These are phyloP conservation scores for Halocynthia aurantium DNA, from an alignment of 23 tunicate genomes.

Conservation along the genomic window DNA sequence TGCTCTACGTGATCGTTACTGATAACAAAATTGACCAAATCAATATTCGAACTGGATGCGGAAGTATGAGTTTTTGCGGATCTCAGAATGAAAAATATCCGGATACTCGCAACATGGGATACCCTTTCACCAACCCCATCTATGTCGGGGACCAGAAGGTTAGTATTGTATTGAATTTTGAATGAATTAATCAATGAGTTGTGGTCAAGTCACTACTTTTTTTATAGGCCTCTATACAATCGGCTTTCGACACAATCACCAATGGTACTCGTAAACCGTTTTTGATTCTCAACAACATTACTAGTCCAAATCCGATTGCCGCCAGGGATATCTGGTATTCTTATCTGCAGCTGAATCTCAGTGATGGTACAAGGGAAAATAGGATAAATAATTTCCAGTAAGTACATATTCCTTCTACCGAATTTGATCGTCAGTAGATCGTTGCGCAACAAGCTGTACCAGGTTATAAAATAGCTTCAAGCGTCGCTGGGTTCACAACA, in stretches of 20 bases:
- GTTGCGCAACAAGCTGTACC: too few relatives aligned
- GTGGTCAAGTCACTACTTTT: background rate
- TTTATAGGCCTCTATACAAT: slow-evolving; percentile 26
- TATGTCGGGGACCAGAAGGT: slow-evolving; percentile 28
- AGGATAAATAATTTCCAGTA: too few relatives aligned
- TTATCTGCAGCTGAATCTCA: slow-evolving; percentile 31
- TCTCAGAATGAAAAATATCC: slow-evolving; percentile 58
- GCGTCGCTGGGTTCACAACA: too few relatives aligned
- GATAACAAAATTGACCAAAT: slow-evolving; percentile 63
- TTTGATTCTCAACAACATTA: slow-evolving; percentile 42
- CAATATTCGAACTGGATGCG: slow-evolving; percentile 48
- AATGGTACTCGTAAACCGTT: slow-evolving; percentile 41
- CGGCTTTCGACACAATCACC: slow-evolving; percentile 23
- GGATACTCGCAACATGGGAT: slow-evolving; percentile 72
- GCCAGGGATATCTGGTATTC: slow-evolving; percentile 47
- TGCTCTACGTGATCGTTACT: slow-evolving; percentile 69
- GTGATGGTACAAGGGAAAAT: slow-evolving; percentile 33
- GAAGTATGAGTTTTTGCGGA: slow-evolving; percentile 91
- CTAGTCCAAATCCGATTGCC: background rate
- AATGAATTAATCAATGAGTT: background rate
- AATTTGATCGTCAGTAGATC: too few relatives aligned
- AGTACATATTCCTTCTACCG: too few relatives aligned
- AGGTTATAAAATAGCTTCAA: too few relatives aligned
- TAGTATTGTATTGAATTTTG: background rate
- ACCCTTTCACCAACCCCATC: slow-evolving; percentile 63